phyloP scores from a whole-genome alignment of 2,113 vertebrate genomes.

The Micronycteris hirsuta region DNA sequence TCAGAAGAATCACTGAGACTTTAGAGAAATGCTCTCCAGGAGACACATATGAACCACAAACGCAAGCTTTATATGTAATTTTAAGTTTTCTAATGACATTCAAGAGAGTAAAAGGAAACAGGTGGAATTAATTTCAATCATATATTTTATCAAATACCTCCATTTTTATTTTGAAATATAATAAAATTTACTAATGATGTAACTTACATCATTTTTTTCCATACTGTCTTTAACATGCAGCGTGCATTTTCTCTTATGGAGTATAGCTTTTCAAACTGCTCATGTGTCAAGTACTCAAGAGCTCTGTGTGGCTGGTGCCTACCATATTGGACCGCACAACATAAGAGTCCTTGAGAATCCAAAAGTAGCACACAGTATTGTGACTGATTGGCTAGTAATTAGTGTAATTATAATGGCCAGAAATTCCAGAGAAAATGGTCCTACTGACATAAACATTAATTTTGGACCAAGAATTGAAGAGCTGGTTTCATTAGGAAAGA shows the following conservation, averaged over 20 bases:
- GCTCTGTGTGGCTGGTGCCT: not conserved
- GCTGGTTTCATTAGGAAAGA: not conserved
- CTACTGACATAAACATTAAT: not conserved
- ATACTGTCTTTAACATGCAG: not conserved
- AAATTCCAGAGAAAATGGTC: not conserved
- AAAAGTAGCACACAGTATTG: not conserved
- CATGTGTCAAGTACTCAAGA: not conserved
- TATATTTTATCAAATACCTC: not conserved
- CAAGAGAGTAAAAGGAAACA: not conserved
- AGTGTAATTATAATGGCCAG: not conserved
- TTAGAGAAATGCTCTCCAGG: not conserved
- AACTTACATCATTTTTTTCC: not conserved
- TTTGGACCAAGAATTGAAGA: not conserved
- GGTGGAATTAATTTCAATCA: not conserved
- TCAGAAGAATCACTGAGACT: not conserved
- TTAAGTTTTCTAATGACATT: not conserved
- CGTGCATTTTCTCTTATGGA: not conserved
- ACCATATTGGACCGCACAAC: not conserved
- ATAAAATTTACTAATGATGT: not conserved
- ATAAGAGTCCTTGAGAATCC: not conserved
- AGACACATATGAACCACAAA: not conserved
- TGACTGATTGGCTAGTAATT: not conserved
- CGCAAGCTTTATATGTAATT: not conserved
- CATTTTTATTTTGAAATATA: slow-evolving; percentile 16
- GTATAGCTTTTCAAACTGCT: not conserved